Evolutionary conservation across 1,140 invertebrate species (phyloP), one percentile per base, ranked within the genome.

Genomic region (Ceratina japonica): DNA sequence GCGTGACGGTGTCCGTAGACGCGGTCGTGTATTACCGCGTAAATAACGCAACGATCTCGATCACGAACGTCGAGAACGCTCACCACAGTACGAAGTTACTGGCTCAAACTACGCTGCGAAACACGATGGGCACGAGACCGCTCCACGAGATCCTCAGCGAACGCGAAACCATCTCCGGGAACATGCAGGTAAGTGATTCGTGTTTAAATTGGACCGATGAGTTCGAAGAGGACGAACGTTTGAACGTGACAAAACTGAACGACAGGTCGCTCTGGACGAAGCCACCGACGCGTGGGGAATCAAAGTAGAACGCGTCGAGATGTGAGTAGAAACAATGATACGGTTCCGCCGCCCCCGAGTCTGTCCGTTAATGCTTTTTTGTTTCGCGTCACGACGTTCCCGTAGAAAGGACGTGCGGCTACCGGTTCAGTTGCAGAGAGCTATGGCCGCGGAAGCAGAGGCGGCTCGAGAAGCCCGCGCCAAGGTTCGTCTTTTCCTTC

Each of bases 231-330:
- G 27, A 31, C 4, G 27, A 31, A 31, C 27, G 27, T 31, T 31
- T 31, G 27, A 18, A 54, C 52, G n/a, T n/a, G 44, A 15, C 4
- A 18, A n/a, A 22, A 27, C 22, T 16, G 37, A 61, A 62, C 51
- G 7, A 27, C 93, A 96, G 94, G 92, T 89, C 64, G 94, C 96
- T 8, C 92, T 99, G 62, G 98, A 98, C 90, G 97, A 98, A 90
- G 97, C 97, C 18, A 99, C 98, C 15, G 98, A 98, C 88, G 96
- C 97, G 27, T 99, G 98, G 98, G 98, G 98, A 22, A 98, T 99
- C 83, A 98, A 98, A 93, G 98, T 99, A 20, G 98, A 99, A 92
- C 93, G 98, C 81, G 98, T 99, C 61, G 98, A 98, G 94, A 97
- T 99, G 97, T 98, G 93, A 96, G 96, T 94, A 2, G 1, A 13